Conservation (phyloP, 2,797 vertebrate genomes). For the Kryptopterus vitreolus region DNA sequence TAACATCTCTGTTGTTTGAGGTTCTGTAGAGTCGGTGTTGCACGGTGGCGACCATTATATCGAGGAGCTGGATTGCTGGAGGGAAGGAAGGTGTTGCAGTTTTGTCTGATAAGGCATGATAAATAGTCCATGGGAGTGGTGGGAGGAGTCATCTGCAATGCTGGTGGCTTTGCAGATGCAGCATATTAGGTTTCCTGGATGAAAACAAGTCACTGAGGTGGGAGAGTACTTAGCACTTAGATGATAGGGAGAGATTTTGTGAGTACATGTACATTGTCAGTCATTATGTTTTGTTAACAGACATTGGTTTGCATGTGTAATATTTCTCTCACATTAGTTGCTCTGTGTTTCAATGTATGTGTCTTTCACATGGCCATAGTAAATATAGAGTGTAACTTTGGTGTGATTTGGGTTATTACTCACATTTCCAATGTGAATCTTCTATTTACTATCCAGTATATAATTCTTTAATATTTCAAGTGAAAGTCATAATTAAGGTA, state of each 20-base stretch:
- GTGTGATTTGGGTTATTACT: background rate
- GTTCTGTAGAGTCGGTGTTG: background rate
- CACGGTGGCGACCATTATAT: background rate
- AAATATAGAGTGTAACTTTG: background rate
- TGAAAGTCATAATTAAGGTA: background rate
- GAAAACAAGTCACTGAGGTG: background rate
- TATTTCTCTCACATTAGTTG: background rate
- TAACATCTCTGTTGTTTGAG: background rate
- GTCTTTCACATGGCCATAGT: background rate
- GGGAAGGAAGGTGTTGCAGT: background rate
- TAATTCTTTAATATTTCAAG: background rate
- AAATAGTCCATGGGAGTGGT: background rate
- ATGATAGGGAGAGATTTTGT: background rate
- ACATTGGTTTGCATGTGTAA: background rate
- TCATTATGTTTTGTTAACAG: background rate
- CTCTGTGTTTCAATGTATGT: background rate
- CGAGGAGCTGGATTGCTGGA: background rate
- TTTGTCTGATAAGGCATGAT: slow-evolving; percentile 9
- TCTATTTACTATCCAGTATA: background rate
- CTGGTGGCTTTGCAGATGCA: slow-evolving; percentile 17
- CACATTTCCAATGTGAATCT: background rate
- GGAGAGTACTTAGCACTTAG: background rate
- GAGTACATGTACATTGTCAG: background rate
- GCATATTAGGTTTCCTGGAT: background rate
- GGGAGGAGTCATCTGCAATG: slow-evolving; percentile 14